Evolutionary conservation across 37 sponge, comb jelly and placozoan genomes (phyloP).

Genomic region (Crambe crambe): DNA sequence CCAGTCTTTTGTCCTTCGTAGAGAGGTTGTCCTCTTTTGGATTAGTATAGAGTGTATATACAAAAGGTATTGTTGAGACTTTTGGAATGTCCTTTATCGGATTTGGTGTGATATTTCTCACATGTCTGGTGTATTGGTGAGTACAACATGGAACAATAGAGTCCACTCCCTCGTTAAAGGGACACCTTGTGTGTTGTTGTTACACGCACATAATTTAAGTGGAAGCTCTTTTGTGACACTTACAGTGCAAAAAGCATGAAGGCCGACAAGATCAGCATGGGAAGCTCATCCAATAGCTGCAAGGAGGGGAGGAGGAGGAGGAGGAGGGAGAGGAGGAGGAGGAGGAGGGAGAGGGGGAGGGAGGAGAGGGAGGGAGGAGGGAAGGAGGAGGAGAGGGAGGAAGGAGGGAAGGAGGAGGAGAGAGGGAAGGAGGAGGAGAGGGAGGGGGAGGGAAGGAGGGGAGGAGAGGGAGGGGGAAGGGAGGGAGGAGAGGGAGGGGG

Average conservation of each 20-base stretch:
- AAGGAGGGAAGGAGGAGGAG: background rate
- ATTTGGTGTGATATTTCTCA: no score
- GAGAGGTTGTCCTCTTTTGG: no score
- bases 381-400: background rate
- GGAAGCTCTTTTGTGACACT: no score
- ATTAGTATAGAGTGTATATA: no score
- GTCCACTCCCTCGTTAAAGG: no score
- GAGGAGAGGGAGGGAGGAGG: background rate
- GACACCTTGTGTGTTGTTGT: no score
- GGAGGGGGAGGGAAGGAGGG: background rate
- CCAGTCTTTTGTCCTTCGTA: no score
- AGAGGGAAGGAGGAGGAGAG: background rate
- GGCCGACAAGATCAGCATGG: constrained; percentile 68
- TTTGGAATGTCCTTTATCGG: no score
- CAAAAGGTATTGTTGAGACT: no score
- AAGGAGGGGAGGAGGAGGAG: background rate
- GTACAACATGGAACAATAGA: no score
- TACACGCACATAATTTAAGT: no score
- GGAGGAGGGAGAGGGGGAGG: background rate
- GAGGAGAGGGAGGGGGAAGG: background rate
- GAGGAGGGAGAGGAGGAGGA: background rate
- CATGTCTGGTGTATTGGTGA: no score
- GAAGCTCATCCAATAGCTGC: constrained; percentile 85
- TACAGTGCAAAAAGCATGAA: constrained; percentile 33
- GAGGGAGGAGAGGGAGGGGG: background rate